Evolutionary conservation across 2,888 invertebrate genomes (phyloP).

Genomic region (Cephus nigrinus): DNA sequence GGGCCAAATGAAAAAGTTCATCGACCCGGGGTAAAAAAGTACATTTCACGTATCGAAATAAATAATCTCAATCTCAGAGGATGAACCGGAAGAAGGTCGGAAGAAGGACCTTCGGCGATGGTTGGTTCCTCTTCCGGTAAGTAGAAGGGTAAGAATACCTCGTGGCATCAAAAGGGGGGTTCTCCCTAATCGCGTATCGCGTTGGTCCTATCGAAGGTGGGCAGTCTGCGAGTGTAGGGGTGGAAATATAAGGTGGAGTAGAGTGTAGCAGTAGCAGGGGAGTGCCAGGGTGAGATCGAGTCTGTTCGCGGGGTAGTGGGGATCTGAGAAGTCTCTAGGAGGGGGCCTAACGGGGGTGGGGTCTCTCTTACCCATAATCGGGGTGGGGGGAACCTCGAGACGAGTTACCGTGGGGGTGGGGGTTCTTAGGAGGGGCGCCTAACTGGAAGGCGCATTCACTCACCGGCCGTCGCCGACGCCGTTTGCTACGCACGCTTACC

Average conservation of each 20-base stretch:
- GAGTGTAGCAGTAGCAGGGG: slow-evolving; percentile 30
- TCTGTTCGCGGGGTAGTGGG: background rate
- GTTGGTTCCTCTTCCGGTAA: background rate
- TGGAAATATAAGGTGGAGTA: slow-evolving; percentile 20
- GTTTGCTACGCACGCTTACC: slow-evolving; percentile 54
- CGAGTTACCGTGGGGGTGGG: slow-evolving; percentile 31
- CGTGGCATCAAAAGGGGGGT: background rate
- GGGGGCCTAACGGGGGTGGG: slow-evolving; percentile 30
- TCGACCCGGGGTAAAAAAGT: background rate
- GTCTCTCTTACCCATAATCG: background rate
- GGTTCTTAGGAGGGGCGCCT: slow-evolving; percentile 60
- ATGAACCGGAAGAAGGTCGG: background rate
- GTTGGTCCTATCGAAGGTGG: background rate
- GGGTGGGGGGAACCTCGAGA: background rate
- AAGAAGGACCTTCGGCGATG: background rate
- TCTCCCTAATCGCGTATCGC: background rate
- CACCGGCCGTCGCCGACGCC: slow-evolving; percentile 64
- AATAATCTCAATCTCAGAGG: background rate
- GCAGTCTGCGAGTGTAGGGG: slow-evolving; percentile 13
- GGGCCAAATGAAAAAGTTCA: background rate
- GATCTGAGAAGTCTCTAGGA: slow-evolving; percentile 6
- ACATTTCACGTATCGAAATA: background rate
- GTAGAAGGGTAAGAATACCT: background rate
- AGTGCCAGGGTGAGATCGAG: slow-evolving; percentile 24
- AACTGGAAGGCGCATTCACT: slow-evolving; percentile 63